Evolutionary conservation across 2,113 vertebrate species (phyloP), one percentile per base, ranked within the genome.

Genomic region (Eulacestoma nigropectus): DNA sequence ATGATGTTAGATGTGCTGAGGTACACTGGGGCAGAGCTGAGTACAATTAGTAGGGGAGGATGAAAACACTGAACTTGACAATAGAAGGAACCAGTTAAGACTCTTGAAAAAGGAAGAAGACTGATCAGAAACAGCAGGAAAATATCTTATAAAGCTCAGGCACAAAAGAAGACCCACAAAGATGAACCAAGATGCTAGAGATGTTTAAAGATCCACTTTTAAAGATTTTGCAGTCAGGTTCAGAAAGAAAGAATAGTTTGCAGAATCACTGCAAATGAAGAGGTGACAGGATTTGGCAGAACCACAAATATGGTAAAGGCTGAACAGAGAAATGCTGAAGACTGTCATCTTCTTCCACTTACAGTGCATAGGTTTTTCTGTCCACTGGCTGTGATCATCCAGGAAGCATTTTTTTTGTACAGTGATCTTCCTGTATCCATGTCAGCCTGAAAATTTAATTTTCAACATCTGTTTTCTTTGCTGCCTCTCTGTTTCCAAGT

Each of bases 401-500:
- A 68, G 70, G 70, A 92, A 87, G 49, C 7, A 5, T 37, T 59
- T 30, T 50, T 82, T 87, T 44, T 39, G 7, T 83, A 39, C 35
- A 56, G 27, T 56, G 62, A 79, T 90, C 84, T 91, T 93, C 47
- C 72, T 72, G n/a, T 84, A 84, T 72, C 89, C 82, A 81, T 84
- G 68, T 84, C 64, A 95, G 72, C 42, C 42, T 49, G 47, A 15
- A 93, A 62, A 90, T 84, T 67, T 88, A 23, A 52, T 81, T 93
- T 90, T 89, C 47, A 92, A 69, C 63, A 90, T 84, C 86, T 92
- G 80, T 78, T 92, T 93, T 90, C 73, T 81, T 89, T 78, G 59
- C 55, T 89, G 79, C 21, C 37, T 73, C 35, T 84, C 41, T 88
- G 47, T 68, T 89, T 93, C 75, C 52, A 67, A 33, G 64, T 32